phyloP scores from a whole-genome alignment of 2,113 vertebrate species.

The Prionailurus bengalensis region DNA sequence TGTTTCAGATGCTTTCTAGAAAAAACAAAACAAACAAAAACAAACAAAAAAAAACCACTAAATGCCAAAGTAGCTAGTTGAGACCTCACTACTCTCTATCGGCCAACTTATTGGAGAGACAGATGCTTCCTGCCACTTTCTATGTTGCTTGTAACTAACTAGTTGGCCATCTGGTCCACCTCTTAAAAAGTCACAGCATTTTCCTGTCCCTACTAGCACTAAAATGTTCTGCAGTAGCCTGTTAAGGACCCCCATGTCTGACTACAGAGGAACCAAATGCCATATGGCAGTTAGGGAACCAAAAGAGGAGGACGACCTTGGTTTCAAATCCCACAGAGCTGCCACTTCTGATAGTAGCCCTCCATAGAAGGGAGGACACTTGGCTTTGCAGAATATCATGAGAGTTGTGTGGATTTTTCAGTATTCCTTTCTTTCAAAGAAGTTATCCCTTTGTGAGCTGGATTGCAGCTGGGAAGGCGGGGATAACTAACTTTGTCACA shows the following conservation, averaged over 20 bases:
- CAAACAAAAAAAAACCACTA: not conserved
- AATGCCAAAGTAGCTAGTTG: not conserved
- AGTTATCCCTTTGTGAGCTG: not conserved
- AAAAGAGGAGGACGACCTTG: not conserved
- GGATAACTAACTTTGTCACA: not conserved
- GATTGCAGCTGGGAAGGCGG: not conserved
- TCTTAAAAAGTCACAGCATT: not conserved
- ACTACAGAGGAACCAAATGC: not conserved
- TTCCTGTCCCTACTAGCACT: not conserved
- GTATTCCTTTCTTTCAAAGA: slow-evolving; percentile 3
- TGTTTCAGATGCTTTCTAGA: slow-evolving; percentile 16
- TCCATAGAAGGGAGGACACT: not conserved
- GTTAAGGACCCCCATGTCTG: not conserved
- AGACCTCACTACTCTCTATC: not conserved
- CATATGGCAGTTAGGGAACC: not conserved
- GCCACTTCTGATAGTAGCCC: not conserved
- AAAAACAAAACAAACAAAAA: not conserved
- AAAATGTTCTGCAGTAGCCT: not conserved
- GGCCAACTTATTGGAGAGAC: not conserved
- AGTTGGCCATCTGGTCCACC: not conserved
- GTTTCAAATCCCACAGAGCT: not conserved
- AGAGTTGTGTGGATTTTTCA: not conserved
- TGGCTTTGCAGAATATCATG: not conserved
- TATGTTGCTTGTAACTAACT: not conserved
- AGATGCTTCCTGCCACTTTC: not conserved